Percentiles rank a stretch among this genome's conserved stretches.
These are phyloP conservation scores for Agrilus cyanescens DNA, from an alignment of 2,888 invertebrate species.

Conservation along the genomic window DNA sequence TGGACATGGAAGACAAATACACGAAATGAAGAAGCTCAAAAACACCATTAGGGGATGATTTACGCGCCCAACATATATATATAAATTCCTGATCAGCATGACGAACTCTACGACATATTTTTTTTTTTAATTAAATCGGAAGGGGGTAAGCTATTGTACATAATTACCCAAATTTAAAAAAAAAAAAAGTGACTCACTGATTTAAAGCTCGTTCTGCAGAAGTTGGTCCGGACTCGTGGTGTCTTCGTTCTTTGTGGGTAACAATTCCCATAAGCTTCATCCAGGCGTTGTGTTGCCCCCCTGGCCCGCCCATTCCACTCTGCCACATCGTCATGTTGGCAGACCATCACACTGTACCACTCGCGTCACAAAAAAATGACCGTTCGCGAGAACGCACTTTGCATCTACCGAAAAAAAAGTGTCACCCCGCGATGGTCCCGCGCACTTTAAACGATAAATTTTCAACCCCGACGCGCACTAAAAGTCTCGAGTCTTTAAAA, in stretches of 20 bases:
- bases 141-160: too few species aligned
- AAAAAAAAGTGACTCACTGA: conserved; percentile 45
- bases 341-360: conserved; percentile 26
- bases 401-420: neutral
- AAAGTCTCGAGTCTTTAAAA: too few species aligned
- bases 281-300: conserved; percentile 68
- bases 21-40: too few species aligned
- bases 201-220: conserved; percentile 54
- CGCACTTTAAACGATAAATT: neutral
- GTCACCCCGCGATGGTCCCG: neutral
- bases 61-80: too few species aligned
- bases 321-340: conserved; percentile 62
- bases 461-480: too few species aligned
- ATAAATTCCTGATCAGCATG: too few species aligned
- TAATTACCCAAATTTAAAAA: too few species aligned
- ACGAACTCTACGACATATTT: too few species aligned
- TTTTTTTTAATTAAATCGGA: too few species aligned
- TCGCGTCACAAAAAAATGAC: conserved; percentile 11
- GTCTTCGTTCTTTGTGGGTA: conserved; percentile 49
- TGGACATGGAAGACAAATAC: too few species aligned
- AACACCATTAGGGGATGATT: too few species aligned
- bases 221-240: conserved; percentile 47
- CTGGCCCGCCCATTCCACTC: conserved; percentile 63
- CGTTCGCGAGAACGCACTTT: neutral
- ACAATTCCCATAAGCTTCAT: conserved; percentile 74